Conservation (phyloP, 2,113 vertebrate species). For the Gnathonemus longibarbis region DNA sequence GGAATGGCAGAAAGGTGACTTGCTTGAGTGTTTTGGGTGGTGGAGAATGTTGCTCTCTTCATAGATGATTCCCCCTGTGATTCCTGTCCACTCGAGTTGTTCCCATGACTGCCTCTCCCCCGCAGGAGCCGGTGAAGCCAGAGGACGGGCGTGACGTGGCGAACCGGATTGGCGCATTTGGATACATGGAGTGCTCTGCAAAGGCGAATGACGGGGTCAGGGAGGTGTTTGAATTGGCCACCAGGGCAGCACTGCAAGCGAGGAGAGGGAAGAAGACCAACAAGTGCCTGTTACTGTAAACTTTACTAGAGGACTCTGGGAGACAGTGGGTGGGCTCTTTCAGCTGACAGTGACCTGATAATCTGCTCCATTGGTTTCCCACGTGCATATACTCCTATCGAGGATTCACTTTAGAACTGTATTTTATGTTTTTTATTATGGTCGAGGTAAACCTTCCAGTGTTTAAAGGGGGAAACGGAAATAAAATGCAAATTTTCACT, state of each 20-base stretch:
- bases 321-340: slow-evolving; percentile 12
- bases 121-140: slow-evolving; percentile 72
- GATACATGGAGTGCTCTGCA: slow-evolving; percentile 80
- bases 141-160: slow-evolving; percentile 78
- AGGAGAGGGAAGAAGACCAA: slow-evolving; percentile 66
- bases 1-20: not conserved
- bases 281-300: slow-evolving; percentile 70
- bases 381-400: not conserved
- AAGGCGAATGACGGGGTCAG: slow-evolving; percentile 77
- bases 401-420: slow-evolving; percentile 48
- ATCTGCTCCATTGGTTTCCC: slow-evolving; percentile 39
- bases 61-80: not conserved
- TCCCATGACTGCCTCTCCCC: not conserved
- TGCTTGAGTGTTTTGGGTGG: not conserved
- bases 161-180: slow-evolving; percentile 72
- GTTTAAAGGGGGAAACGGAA: slow-evolving; percentile 58
- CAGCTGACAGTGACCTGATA: slow-evolving; percentile 31
- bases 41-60: not conserved
- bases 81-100: not conserved
- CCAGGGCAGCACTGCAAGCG: slow-evolving; percentile 75
- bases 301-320: slow-evolving; percentile 40
- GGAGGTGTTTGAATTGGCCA: slow-evolving; percentile 82
- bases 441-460: slow-evolving; percentile 58
- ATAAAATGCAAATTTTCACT: not conserved
- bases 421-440: slow-evolving; percentile 55